Conservation (phyloP, 1,140 invertebrate genomes). For the Cataglyphis hispanica region DNA sequence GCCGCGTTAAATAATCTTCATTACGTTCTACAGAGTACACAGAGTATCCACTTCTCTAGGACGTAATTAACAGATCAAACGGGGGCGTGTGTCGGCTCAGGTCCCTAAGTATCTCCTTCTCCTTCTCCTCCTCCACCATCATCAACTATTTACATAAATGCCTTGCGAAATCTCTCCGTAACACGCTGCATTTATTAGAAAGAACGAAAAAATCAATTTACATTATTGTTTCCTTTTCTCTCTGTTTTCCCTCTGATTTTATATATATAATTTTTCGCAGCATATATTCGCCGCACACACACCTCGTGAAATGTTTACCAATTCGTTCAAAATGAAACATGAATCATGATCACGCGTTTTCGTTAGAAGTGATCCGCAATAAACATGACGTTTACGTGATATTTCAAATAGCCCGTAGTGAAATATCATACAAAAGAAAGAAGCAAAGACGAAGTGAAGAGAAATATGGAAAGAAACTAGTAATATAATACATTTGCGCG, state of each 20-base stretch:
- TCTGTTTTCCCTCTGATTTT: neutral
- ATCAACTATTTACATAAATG: constrained; percentile 77
- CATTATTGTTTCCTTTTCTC: neutral
- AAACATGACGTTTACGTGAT: constrained; percentile 29
- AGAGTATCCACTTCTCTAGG: constrained; percentile 22
- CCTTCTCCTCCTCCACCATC: constrained; percentile 41
- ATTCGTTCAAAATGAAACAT: constrained; percentile 50
- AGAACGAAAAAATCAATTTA: constrained; percentile 16
- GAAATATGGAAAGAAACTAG: constrained; percentile 12
- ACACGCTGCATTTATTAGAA: constrained; percentile 58
- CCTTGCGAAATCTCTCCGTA: constrained; percentile 63
- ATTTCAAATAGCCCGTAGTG: constrained; percentile 6
- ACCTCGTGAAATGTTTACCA: constrained; percentile 14
- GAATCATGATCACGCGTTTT: constrained; percentile 47
- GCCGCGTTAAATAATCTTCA: constrained; percentile 63
- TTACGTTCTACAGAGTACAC: constrained; percentile 58
- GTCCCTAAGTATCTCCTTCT: constrained; percentile 77
- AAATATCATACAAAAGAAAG: constrained; percentile 59
- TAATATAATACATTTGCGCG: constrained; percentile 21
- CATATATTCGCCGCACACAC: neutral
- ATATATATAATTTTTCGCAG: constrained; percentile 4
- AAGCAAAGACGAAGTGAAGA: constrained; percentile 32
- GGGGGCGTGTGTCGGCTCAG: constrained; percentile 73
- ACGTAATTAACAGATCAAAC: constrained; percentile 61
- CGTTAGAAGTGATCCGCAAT: neutral